Conservation (phyloP, 2,797 vertebrate genomes). For the Falco berigora region DNA sequence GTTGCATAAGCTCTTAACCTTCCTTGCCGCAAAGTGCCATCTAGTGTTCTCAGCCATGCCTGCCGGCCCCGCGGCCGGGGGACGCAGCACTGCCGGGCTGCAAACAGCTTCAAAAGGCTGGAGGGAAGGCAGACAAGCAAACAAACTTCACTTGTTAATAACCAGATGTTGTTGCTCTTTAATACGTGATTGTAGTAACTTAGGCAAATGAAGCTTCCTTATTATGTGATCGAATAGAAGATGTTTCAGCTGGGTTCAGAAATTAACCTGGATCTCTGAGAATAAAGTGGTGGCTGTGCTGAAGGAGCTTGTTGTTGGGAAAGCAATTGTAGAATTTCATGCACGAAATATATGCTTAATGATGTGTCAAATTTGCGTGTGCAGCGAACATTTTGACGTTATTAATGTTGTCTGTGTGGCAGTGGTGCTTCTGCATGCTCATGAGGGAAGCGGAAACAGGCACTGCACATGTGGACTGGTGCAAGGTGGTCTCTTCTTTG, state of each 20-base stretch:
- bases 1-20: conserved; percentile 22
- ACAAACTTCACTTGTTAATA: not conserved
- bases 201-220: not conserved
- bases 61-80: not conserved
- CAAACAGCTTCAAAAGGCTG: not conserved
- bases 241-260: not conserved
- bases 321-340: not conserved
- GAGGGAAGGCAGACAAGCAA: not conserved
- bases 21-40: conserved; percentile 69
- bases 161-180: not conserved
- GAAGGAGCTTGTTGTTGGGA: not conserved
- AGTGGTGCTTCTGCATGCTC: not conserved
- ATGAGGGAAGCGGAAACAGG: not conserved
- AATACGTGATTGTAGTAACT: not conserved
- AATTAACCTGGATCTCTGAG: not conserved
- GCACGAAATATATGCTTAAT: not conserved
- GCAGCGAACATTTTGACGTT: not conserved
- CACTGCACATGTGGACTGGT: accelerated
- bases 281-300: accelerated
- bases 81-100: not conserved
- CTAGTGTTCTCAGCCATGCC: conserved; percentile 56
- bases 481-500: accelerated
- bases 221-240: not conserved
- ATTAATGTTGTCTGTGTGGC: not conserved
- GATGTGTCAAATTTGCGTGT: not conserved